Evolutionary conservation across 1,140 invertebrate genomes (phyloP).

Genomic region (Diabrotica undecimpunctata): DNA sequence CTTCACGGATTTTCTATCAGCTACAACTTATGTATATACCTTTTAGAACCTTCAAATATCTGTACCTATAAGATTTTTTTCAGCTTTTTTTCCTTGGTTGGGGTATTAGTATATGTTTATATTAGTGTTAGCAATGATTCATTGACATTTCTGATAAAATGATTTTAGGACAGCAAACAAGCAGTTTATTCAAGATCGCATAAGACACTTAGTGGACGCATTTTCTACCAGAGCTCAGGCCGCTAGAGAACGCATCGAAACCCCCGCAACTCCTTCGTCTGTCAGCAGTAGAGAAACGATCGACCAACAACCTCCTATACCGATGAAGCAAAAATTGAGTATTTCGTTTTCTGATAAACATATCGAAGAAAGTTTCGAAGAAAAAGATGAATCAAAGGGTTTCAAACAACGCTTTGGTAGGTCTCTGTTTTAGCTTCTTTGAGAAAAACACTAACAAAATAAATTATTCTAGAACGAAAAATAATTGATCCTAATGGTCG

Average conservation of each 20-base stretch:
- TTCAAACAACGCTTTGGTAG: constrained; percentile 10
- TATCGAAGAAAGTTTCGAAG: constrained; percentile 19
- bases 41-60: no score
- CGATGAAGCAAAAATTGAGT: constrained; percentile 27
- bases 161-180: constrained; percentile 34
- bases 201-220: constrained; percentile 56
- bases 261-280: constrained; percentile 61
- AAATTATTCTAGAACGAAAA: constrained; percentile 22
- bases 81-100: no score
- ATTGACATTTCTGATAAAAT: background rate
- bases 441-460: background rate
- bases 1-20: no score
- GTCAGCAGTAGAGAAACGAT: constrained; percentile 38
- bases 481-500: constrained; percentile 55
- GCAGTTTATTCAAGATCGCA: constrained; percentile 51
- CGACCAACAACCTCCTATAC: constrained; percentile 12
- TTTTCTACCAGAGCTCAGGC: constrained; percentile 58
- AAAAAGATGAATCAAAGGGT: constrained; percentile 6
- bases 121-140: no score
- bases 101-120: no score
- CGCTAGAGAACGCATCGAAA: constrained; percentile 54
- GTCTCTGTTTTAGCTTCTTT: background rate
- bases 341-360: constrained; percentile 34
- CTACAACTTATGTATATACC: no score
- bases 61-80: no score